phyloP scores from a whole-genome alignment of 2,888 invertebrate genomes.

The Alloplasta piceator region DNA sequence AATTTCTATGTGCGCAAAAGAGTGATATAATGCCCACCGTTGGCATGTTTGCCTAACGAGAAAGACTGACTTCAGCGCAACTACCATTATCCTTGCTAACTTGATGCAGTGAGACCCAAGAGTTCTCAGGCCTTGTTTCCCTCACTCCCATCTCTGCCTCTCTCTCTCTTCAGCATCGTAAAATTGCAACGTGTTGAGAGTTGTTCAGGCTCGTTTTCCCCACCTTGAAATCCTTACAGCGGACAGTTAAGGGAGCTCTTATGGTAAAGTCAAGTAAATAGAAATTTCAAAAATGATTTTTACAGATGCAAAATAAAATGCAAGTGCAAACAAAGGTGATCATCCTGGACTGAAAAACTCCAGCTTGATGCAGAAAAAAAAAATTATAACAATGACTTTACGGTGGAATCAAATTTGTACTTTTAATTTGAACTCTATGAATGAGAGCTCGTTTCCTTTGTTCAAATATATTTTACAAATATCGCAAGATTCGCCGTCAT shows the following conservation, averaged over 20 bases:
- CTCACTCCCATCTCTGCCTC: no score
- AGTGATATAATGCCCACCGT: background rate
- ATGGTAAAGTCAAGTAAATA: no score
- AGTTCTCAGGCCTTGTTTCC: slow-evolving; percentile 7
- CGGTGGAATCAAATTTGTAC: no score
- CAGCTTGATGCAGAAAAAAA: no score
- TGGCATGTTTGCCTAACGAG: slow-evolving; percentile 30
- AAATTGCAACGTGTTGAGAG: slow-evolving; percentile 14
- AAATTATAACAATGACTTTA: no score
- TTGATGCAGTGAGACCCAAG: background rate
- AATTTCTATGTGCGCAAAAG: background rate
- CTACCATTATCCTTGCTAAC: slow-evolving; percentile 7
- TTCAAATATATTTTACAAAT: no score
- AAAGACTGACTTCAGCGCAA: slow-evolving; percentile 25
- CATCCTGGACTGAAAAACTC: no score
- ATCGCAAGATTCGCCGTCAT: slow-evolving; percentile 11
- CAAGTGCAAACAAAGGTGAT: no score
- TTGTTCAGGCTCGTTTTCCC: slow-evolving; percentile 4
- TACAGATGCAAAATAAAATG: no score
- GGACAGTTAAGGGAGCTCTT: background rate
- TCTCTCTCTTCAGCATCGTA: slow-evolving; percentile 4
- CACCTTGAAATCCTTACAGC: background rate
- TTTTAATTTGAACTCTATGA: no score
- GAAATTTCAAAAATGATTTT: no score
- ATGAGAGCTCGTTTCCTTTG: no score